Evolutionary conservation across 2,888 invertebrate genomes (phyloP), one percentile per base, ranked within the genome.

Genomic region (Acronicta alni): DNA sequence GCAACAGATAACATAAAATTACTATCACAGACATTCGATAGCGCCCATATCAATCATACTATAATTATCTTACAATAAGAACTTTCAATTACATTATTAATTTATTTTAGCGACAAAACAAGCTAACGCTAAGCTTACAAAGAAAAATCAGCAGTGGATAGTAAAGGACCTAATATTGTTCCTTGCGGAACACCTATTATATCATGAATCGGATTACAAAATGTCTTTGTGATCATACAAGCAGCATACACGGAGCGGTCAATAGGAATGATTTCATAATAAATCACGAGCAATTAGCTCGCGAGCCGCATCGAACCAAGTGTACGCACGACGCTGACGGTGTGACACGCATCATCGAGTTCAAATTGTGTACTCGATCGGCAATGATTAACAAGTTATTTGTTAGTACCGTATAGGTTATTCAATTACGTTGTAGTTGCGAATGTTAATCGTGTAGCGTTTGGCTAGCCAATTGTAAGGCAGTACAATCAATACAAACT

Each of bases 261-360:
- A 66, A 76, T 67, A 77, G 70, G 60, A 67, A 69, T 72, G 62
- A 72, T 69, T 73, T 70, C 72, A 79, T 72, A 73, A 79, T 75
- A 73, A 72, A 79, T 73, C 65, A 66, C 61, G 53, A 62, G 47
- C 72, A 80, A 79, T 81, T 75, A 74, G 68, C 77, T 72, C 54
- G 63, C 62, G 55, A 69, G 75, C 63, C 60, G 68, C 65, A 72
- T 66, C 56, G 67, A 52, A 67, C 72, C 67, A 72, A 72, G 61
- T 71, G 69, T 62, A 67, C 74, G 56, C 56, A 57, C 75, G 61
- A 69, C 66, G 68, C 48, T 67, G 46, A 67, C 64, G 44, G 63
- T 58, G 51, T 68, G 55, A 51, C 30, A 77, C 58, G 69, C 72
- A 57, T 72, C 72, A 72, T 72, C 68, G 72, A 79, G 62, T 74